These are phyloP conservation scores for Caenorhabditis latens DNA, from an alignment of 1,140 invertebrate species.

Conservation along the genomic window DNA sequence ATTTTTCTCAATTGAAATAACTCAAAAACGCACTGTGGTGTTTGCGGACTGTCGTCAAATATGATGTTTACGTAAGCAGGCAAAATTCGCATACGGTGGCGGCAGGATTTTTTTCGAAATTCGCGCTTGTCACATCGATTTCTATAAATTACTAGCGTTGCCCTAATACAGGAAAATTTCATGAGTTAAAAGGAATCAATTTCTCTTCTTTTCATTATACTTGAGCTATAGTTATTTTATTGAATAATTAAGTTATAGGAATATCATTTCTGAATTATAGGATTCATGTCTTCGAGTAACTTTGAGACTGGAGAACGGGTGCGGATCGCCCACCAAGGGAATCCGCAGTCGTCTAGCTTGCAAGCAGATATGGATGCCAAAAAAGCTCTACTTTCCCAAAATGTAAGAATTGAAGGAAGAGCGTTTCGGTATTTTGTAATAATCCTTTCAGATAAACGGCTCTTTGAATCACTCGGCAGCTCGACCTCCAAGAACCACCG, in stretches of 20 bases:
- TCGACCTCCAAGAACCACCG: constrained; percentile 32
- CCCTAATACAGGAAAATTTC: too few relatives aligned
- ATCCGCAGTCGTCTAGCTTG: constrained; percentile 41
- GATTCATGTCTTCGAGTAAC: constrained; percentile 28
- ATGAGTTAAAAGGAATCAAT: neutral
- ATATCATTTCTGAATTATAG: neutral
- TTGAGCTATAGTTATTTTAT: neutral
- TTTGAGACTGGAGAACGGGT: constrained; percentile 43
- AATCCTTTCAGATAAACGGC: neutral
- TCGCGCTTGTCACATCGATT: neutral
- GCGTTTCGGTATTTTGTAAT: neutral
- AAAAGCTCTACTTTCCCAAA: constrained; percentile 24
- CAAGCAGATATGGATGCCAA: constrained; percentile 47
- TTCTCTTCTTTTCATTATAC: neutral
- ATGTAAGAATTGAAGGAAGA: neutral
- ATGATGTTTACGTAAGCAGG: neutral
- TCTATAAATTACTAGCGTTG: too few relatives aligned
- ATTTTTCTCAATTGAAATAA: neutral
- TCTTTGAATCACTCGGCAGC: constrained; percentile 11
- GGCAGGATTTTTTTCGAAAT: constrained; percentile 23
- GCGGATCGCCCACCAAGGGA: constrained; percentile 12
- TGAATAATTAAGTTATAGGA: neutral
- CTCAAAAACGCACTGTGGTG: neutral
- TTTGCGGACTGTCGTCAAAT: constrained; percentile 25
- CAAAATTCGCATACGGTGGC: constrained; percentile 8